Conservation (phyloP, 2,113 vertebrate species). For the Oreochromis aureus region DNA sequence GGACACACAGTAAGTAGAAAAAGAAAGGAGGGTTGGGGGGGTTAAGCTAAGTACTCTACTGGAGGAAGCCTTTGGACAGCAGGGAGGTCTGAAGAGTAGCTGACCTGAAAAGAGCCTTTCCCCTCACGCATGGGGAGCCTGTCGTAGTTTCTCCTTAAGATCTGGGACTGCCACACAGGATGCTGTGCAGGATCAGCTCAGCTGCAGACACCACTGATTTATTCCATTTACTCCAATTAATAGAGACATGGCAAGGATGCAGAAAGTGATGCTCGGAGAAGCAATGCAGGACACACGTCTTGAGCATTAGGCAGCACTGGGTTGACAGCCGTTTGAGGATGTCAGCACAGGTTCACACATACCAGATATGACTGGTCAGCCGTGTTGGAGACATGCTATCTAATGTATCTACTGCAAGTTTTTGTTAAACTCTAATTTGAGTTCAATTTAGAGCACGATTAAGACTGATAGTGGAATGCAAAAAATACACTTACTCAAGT, state of each 20-base stretch:
- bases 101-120: constrained; percentile 70
- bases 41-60: neutral
- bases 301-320: neutral
- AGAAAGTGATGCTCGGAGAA: neutral
- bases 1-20: neutral
- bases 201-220: neutral
- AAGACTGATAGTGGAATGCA: neutral
- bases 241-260: neutral
- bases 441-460: neutral
- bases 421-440: neutral
- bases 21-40: neutral
- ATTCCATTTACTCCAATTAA: neutral
- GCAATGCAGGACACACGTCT: neutral
- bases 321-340: neutral
- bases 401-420: neutral
- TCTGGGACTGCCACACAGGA: constrained; percentile 12
- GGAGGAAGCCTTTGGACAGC: constrained; percentile 27
- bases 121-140: constrained; percentile 19
- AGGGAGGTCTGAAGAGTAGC: constrained; percentile 46
- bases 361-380: neutral
- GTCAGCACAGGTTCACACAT: neutral
- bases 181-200: neutral
- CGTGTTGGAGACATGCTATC: neutral
- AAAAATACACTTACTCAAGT: neutral
- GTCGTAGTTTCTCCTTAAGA: constrained; percentile 6